Conservation (phyloP, 2,888 invertebrate species). For the Exocentrus adspersus region DNA sequence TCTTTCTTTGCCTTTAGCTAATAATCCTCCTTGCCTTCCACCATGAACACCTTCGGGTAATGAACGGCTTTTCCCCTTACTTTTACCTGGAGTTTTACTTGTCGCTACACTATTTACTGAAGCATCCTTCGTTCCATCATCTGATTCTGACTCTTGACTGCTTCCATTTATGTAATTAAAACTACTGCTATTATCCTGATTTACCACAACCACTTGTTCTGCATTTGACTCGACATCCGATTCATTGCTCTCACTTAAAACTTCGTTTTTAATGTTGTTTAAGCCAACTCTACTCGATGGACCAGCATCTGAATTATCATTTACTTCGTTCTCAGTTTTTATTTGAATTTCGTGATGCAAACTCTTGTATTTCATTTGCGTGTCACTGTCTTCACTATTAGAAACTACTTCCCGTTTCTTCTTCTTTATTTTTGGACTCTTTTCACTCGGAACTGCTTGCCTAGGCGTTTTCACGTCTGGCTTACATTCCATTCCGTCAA, state of each 20-base stretch:
- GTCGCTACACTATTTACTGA: not conserved
- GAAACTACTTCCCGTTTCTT: not conserved
- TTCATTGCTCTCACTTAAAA: not conserved
- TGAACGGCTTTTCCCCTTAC: not conserved
- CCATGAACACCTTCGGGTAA: no score
- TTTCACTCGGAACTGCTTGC: not conserved
- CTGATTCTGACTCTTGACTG: not conserved
- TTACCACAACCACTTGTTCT: not conserved
- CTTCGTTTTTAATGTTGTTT: not conserved
- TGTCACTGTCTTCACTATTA: not conserved
- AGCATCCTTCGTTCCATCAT: not conserved
- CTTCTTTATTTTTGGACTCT: constrained; percentile 1
- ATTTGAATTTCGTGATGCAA: no score
- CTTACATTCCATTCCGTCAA: not conserved
- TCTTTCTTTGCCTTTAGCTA: no score
- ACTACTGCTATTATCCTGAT: no score
- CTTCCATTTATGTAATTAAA: no score
- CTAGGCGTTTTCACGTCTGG: not conserved
- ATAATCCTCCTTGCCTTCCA: no score
- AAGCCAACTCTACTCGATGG: not conserved
- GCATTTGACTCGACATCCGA: not conserved
- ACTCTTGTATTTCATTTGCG: no score
- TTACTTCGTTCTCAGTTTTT: no score
- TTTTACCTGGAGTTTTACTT: not conserved
- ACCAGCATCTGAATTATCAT: no score